Base-by-base conservation (phyloP, 2,113 vertebrate species). In the Mesitornis unicolor region DNA sequence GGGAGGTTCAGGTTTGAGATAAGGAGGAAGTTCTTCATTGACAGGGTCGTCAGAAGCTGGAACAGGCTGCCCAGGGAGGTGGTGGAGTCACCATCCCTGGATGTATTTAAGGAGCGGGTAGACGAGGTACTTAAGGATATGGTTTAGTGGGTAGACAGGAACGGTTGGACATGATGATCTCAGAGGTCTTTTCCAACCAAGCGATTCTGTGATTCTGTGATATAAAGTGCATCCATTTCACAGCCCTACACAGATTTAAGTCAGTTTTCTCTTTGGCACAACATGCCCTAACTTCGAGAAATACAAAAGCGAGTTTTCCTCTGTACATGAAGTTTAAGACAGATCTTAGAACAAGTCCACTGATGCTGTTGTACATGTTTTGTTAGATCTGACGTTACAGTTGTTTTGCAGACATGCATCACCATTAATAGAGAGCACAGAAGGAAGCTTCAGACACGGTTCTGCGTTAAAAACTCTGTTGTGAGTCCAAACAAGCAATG, bases 401-500 rank as follows among this genome's bases (percentile, higher is more conserved):
- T 4, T 68, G 67, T 69, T 68, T 63, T 2, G 1, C 36, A n/a
- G 38, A 26, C 42, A 25, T 42, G 53, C 90, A 83, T 24, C 26
- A 35, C 69, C 73, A 42, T 53, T 89, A 90, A 77, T 1, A 89
- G 13, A n/a, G 26, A 89, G 63, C 54, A 33, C 31, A 43, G 51
- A 69, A 92, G 40, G 45, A 85, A 85, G 33, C 54, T 18, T 53
- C n/a, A 84, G 74, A 75, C 71, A 56, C 3, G 1, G 48, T 38
- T 75, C 74, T 70, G 69, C 5, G 6, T 57, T 75, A 83, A 77
- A 78, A 84, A 65, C 42, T 2, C 60, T 24, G 56, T 7, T 80
- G 73, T 90, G 40, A 90, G 92, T 87, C 89, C 69, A 42, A 96
- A 90, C 95, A 76, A 1, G 92, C 84, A 79, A 31, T 17, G 73